phyloP scores from a whole-genome alignment of 2,888 invertebrate species.

The Meliscaeva auricollis region DNA sequence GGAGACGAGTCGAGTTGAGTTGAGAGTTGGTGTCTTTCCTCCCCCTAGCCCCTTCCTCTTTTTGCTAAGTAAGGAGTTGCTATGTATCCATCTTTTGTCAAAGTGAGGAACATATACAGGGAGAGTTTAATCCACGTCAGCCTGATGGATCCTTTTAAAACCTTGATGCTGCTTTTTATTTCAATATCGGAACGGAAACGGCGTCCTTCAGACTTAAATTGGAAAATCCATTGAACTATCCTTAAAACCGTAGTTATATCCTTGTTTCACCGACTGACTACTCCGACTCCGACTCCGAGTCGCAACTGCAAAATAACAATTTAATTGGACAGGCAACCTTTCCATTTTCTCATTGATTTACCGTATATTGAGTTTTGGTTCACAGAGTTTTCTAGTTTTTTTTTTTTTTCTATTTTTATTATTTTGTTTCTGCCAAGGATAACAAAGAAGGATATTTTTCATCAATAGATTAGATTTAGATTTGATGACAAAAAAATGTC shows the following conservation, averaged over 20 bases:
- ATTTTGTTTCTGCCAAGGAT: slow-evolving; percentile 23
- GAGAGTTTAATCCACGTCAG: slow-evolving; percentile 44
- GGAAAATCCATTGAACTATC: slow-evolving; percentile 65
- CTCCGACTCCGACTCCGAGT: no score
- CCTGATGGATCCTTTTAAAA: slow-evolving; percentile 41
- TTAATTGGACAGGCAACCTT: slow-evolving; percentile 73
- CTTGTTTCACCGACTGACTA: slow-evolving; percentile 42
- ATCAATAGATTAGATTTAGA: slow-evolving; percentile 21
- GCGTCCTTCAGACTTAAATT: slow-evolving; percentile 45
- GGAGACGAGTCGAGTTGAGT: background rate
- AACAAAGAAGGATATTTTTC: slow-evolving; percentile 24
- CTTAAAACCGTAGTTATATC: slow-evolving; percentile 60
- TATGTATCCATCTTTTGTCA: slow-evolving; percentile 8
- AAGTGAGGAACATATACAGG: slow-evolving; percentile 15
- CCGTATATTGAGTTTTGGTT: slow-evolving; percentile 68
- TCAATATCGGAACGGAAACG: background rate
- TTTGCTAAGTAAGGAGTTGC: slow-evolving; percentile 28
- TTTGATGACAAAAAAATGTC: slow-evolving; percentile 10
- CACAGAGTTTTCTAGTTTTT: slow-evolving; percentile 1
- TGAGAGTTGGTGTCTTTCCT: background rate
- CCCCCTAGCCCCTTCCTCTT: slow-evolving; percentile 4
- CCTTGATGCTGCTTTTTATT: slow-evolving; percentile 17
- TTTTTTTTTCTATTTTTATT: no score
- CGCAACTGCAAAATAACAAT: slow-evolving; percentile 46
- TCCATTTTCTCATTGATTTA: slow-evolving; percentile 70